Evolutionary conservation across 2,797 vertebrate genomes (phyloP), one percentile per base, ranked within the genome.

Genomic region (Gouania willdenowi): DNA sequence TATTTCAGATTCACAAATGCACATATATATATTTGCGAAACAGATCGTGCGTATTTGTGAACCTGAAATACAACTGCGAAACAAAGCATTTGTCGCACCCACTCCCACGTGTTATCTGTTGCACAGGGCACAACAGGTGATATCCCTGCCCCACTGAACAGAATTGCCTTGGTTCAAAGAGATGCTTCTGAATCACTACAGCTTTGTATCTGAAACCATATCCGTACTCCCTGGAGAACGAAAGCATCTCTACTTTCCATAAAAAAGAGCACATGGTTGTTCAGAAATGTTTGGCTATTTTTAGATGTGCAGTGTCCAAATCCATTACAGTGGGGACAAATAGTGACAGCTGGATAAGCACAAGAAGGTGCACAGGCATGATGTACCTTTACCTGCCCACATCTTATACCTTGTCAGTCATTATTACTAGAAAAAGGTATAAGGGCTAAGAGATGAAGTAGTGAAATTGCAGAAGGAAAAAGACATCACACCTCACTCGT

Each of bases 261-360:
- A 64, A 73, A 79, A 50, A 32, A 59, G 42, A 35, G 53, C 52
- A 55, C 52, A 55, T 60, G 68, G 59, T 72, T 71, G 66, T 71
- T 73, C 62, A 42, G 70, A 74, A 74, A 75, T 64, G 54, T 72
- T 79, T 28, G 15, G 68, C 75, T 86, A 84, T 86, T 87, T 85
- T 85, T 83, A 79, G 79, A 72, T 27, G 26, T 23, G 27, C 69
- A 56, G 63, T 47, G 43, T 82, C 55, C 43, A 76, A 73, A 82
- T 77, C 71, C 75, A 78, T 85, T 84, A 79, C 64, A 77, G 77
- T 71, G 48, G 38, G 66, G 66, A 71, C 58, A 64, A 47, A 66
- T 61, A 35, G 60, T 81, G 82, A 82, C 77, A 67, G 66, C 64
- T 38, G 68, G 73, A 82, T 84, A 82, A 84, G 71, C 79, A 65